Evolutionary conservation across 2,113 vertebrate genomes (phyloP).

Genomic region (Oreocharis arfaki): DNA sequence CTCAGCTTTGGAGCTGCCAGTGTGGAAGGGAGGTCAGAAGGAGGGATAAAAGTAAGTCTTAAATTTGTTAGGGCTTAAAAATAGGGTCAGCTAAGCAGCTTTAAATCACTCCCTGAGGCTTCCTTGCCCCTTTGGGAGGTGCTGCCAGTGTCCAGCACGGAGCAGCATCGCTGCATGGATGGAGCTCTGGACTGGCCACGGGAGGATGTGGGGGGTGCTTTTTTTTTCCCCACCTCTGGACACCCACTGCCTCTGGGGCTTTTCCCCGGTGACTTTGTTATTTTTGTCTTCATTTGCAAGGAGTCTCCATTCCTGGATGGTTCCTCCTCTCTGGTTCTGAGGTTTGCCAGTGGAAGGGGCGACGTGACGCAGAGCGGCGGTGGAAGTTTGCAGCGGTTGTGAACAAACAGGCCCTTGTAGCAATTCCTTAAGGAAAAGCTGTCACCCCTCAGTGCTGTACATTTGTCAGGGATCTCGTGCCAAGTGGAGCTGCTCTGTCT

Average conservation of each 20-base stretch:
- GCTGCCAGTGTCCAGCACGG: not conserved
- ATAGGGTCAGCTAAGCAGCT: not conserved
- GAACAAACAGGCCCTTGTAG: not conserved
- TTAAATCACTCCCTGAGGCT: not conserved
- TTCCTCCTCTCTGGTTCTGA: not conserved
- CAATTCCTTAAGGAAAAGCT: not conserved
- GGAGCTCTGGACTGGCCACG: not conserved
- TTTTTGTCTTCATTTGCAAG: not conserved
- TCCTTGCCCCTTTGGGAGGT: not conserved
- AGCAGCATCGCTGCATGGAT: accelerated
- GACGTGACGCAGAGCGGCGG: accelerated
- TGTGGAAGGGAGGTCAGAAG: not conserved
- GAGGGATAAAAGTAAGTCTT: not conserved
- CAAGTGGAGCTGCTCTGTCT: not conserved
- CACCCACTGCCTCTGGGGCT: not conserved
- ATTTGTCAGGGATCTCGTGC: not conserved
- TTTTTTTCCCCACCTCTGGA: not conserved
- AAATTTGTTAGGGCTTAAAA: not conserved
- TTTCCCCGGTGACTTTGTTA: not conserved
- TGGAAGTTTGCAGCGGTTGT: not conserved
- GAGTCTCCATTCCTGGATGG: not conserved
- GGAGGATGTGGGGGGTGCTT: not conserved
- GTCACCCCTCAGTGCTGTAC: not conserved
- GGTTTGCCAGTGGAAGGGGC: not conserved
- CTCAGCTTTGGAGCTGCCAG: not conserved